Evolutionary conservation across 2,113 vertebrate species (phyloP).

Genomic region (Struthidea cinerea): DNA sequence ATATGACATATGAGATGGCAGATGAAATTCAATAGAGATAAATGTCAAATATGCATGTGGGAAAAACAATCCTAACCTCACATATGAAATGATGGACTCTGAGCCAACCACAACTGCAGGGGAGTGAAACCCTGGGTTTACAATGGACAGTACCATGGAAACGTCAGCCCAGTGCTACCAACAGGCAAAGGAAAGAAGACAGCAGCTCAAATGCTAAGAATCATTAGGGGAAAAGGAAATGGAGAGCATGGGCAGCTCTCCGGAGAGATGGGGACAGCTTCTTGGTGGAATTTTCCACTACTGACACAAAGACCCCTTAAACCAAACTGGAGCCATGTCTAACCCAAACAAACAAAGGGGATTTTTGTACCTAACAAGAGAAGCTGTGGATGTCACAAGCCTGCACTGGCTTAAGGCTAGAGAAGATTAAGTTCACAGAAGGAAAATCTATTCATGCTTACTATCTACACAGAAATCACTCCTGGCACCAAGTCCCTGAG

Average conservation of each 20-base stretch:
- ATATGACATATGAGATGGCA: constrained; percentile 8
- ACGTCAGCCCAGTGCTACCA: not conserved
- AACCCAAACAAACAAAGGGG: not conserved
- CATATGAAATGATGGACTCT: constrained; percentile 1
- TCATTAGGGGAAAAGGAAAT: not conserved
- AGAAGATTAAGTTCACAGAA: not conserved
- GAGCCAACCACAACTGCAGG: not conserved
- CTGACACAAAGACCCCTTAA: not conserved
- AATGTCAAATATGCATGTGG: constrained; percentile 31
- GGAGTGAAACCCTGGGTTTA: not conserved
- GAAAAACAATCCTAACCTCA: not conserved
- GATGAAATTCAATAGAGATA: constrained; percentile 37
- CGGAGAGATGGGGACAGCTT: not conserved
- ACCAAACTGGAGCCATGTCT: not conserved
- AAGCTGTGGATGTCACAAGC: not conserved
- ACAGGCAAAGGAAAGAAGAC: not conserved
- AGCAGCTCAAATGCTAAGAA: not conserved
- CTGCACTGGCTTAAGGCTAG: not conserved
- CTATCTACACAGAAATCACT: not conserved
- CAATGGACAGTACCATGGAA: not conserved
- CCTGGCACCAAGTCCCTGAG: not conserved
- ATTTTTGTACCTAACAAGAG: not conserved
- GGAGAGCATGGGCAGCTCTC: not conserved
- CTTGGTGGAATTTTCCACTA: not conserved
- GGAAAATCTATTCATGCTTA: not conserved